Base-by-base conservation (phyloP, 92 coral and sea anemone species). In the Epizoanthus rinbou region DNA sequence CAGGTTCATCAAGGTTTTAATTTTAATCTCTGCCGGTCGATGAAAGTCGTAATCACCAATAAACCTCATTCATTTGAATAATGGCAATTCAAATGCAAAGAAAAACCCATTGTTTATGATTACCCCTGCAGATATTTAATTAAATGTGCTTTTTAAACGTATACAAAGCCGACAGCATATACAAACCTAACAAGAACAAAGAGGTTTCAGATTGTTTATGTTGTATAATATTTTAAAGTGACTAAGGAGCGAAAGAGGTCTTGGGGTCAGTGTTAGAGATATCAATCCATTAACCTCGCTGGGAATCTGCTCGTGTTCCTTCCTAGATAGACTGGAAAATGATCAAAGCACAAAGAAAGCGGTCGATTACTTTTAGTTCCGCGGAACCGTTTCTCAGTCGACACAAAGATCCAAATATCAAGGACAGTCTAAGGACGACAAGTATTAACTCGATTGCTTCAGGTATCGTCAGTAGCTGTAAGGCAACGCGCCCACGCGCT, bases 401-500 rank as follows among this genome's bases (percentile, higher is more conserved):
- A 6, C 52, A 21, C 39, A 65, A 88, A 39, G 87, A 89, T 62
- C 85, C 85, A 16, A 84, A 84, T 56, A 69, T 79, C 63, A 86
- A 71, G 41, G 92, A 93, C 6, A 82, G 87, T 6, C 86, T 93
- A 2, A 86, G 90, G 19, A 87, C 93, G 10, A 83, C 98, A 4
- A 89, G 98, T 76, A 93, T 93, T 5, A 93, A 91, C 73, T 94
- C 99, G 28, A 60, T 94, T 17, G 98, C 93, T 19, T 97, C 99
- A 19, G 98, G 99, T 0, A 88, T 92, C n/a, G 89, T 92, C 28
- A 82, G 84, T 79, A 79, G 76, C 24, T 41, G 57, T 2, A 41
- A 57, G 13, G 84, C 41, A 3, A 71, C 56, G 11, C 88, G 99
- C 19, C 92, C 87, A 70, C 94, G 99, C 9, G 89, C 99, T 2